Evolutionary conservation across 2,888 invertebrate species (phyloP).

Genomic region (Agonum fuliginosum): DNA sequence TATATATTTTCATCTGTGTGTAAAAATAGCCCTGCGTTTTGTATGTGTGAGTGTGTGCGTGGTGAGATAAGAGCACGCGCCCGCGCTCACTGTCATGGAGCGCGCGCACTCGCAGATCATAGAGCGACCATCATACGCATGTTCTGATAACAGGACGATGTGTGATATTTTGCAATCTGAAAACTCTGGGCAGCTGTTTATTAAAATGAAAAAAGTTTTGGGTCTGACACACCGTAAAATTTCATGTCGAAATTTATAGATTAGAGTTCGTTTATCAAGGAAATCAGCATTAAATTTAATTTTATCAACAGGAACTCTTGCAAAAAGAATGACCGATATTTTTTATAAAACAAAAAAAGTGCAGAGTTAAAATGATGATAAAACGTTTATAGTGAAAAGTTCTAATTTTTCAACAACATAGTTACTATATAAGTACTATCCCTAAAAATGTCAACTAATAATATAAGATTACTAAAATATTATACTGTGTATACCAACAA

Average conservation of each 20-base stretch:
- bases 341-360: no score
- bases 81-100: not conserved
- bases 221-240: conserved; percentile 40
- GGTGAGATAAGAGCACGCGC: conserved; percentile 47
- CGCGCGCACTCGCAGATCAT: not conserved
- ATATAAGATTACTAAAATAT: no score
- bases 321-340: no score
- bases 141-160: conserved; percentile 56
- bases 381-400: no score
- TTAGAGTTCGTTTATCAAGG: conserved; percentile 27
- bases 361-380: no score
- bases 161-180: conserved; percentile 58
- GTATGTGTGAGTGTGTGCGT: conserved; percentile 54
- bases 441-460: no score
- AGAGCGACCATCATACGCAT: no score
- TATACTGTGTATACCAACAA: no score
- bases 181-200: conserved; percentile 53
- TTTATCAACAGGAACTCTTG: no score
- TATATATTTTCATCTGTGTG: conserved; percentile 36
- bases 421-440: no score
- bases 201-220: conserved; percentile 53
- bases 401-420: no score
- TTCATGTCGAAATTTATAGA: conserved; percentile 51
- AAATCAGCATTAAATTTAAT: not conserved
- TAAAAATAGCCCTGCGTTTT: conserved; percentile 48